A percentile compares a stretch with the other conserved stretches of the same genome.
phyloP scores from a whole-genome alignment of 2,888 invertebrate species.

The Eutolmus rufibarbis region DNA sequence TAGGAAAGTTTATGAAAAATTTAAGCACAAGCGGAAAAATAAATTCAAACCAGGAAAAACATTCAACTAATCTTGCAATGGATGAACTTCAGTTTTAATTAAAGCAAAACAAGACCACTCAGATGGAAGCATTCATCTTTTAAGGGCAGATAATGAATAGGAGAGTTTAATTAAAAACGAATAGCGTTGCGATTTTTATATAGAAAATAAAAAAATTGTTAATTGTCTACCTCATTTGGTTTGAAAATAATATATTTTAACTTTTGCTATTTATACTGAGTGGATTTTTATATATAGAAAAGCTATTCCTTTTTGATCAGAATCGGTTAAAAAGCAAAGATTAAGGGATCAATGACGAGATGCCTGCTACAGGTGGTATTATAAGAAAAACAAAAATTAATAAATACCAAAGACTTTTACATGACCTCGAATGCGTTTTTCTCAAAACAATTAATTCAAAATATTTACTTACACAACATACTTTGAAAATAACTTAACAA shows the following conservation, averaged over 20 bases:
- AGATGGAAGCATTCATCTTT: not conserved
- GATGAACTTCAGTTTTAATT: not conserved
- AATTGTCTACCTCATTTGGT: not conserved
- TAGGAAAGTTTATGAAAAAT: not conserved
- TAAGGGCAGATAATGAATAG: not conserved
- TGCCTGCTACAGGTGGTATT: no score
- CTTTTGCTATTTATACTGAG: not conserved
- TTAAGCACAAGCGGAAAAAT: not conserved
- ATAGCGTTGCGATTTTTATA: not conserved
- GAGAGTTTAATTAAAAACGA: not conserved
- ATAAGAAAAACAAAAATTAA: no score
- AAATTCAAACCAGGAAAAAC: not conserved
- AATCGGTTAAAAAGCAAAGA: no score
- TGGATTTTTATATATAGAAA: no score
- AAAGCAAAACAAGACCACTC: not conserved
- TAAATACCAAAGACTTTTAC: no score
- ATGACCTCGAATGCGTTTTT: no score
- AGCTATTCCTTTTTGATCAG: no score
- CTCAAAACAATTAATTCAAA: no score
- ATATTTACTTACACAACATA: no score
- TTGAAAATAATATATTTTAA: not conserved
- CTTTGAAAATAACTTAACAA: no score
- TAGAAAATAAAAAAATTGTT: not conserved
- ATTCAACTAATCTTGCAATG: not conserved
- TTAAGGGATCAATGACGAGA: no score